Base-by-base conservation (phyloP, 2,888 invertebrate species). In the Drosophila suboccidentalis region DNA sequence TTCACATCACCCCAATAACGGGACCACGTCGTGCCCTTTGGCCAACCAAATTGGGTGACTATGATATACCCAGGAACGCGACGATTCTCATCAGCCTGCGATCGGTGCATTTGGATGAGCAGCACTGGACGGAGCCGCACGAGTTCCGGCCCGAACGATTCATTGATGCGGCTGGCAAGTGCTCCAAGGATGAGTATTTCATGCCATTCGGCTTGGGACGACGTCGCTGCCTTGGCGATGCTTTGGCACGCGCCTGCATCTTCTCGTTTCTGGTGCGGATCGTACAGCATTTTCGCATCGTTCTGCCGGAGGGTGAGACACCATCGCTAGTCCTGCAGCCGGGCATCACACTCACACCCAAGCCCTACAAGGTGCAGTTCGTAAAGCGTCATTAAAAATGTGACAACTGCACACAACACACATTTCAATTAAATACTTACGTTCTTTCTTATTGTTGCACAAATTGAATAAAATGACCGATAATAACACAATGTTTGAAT, bases 121-220 rank as follows among this genome's bases (percentile, higher is more conserved):
- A 93, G 1, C 92, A 94, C 65, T 96, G 95, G 94, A 92, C 92
- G 0, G 94, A 96, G 78, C 95, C 96, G 0, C 92, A 94, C 29
- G 91, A 82, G 2, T 96, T 96, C 84, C 92, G 94, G 3, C 96
- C 96, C 0, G 95, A 95, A 85, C 93, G 96, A 72, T 95, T 95
- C 84, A 84, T 96, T 8, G 91, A 93, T 75, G 73, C 84, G 0
- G 82, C 90, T 10, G 84, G 89, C 3, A 89, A 89, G 54, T 73
- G 85, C 3, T 70, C 80, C 15, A 91, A 89, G 59, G 91, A 91
- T 49, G 92, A 93, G 36, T 91, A 87, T 53, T 92, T 92, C 32
- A 91, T 92, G 78, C 91, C 92, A 11, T 92, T 93, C 26, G 92
- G 92, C 1, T 79, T 93, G 94, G 96, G 96, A 3, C 94, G 93